phyloP scores from a whole-genome alignment of 2,888 invertebrate species.

The Muscina levida region DNA sequence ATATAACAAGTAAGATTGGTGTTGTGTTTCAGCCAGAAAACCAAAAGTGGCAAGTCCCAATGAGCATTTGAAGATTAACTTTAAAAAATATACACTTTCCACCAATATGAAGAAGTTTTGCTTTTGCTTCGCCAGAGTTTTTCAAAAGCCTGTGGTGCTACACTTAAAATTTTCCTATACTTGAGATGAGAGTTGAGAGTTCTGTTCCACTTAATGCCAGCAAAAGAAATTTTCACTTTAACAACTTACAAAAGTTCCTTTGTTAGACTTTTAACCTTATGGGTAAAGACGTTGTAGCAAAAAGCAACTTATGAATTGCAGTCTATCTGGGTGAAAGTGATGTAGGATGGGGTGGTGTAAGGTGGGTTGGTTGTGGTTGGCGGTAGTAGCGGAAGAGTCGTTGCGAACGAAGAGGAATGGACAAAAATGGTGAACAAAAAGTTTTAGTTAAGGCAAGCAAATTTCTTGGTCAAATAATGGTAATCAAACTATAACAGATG shows the following conservation, averaged over 20 bases:
- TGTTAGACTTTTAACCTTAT: slow-evolving; percentile 26
- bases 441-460: background rate
- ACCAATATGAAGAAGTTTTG: slow-evolving; percentile 5
- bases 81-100: background rate
- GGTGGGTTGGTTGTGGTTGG: too few species aligned
- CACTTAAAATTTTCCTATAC: background rate
- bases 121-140: background rate
- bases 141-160: slow-evolving; percentile 11
- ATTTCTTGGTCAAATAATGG: slow-evolving; percentile 33
- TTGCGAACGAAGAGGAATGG: too few species aligned
- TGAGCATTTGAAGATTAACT: slow-evolving; percentile 28
- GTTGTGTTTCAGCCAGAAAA: too few species aligned
- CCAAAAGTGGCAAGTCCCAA: background rate
- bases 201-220: slow-evolving; percentile 25
- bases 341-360: too few species aligned
- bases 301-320: too few species aligned
- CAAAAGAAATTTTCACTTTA: slow-evolving; percentile 27
- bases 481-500: slow-evolving; percentile 27
- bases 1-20: too few species aligned
- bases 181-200: slow-evolving; percentile 9
- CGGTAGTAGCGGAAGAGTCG: too few species aligned
- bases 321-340: too few species aligned
- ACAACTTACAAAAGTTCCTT: slow-evolving; percentile 27
- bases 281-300: background rate
- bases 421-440: background rate